Conservation (phyloP, 2,888 invertebrate genomes). For the Aplocera efformata region DNA sequence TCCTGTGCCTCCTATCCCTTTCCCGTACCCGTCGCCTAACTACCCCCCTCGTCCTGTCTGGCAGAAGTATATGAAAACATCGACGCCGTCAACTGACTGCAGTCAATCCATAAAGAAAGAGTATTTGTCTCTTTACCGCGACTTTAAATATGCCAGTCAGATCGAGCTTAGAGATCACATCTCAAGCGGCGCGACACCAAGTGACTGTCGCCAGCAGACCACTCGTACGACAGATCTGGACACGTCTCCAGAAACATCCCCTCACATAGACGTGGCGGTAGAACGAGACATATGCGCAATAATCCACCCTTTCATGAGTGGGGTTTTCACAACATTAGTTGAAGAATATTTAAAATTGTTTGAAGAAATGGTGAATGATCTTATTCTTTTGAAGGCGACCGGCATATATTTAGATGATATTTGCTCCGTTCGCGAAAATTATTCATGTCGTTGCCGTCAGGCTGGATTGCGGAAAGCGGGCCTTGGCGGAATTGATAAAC, state of each 20-base stretch:
- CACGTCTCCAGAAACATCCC: background rate
- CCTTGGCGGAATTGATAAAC: background rate
- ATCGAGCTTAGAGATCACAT: conserved; percentile 6
- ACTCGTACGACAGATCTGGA: background rate
- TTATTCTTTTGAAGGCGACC: conserved; percentile 12
- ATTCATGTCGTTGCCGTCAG: conserved; percentile 1
- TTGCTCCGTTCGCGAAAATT: conserved; percentile 4
- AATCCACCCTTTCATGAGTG: conserved; percentile 9
- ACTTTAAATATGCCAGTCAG: conserved; percentile 14
- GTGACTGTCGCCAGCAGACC: background rate
- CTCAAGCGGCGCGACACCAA: background rate
- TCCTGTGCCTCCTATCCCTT: conserved; percentile 10
- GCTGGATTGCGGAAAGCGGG: background rate
- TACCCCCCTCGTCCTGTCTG: background rate
- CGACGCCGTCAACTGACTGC: background rate
- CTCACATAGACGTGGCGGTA: background rate
- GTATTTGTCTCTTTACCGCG: conserved; percentile 11
- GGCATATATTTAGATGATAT: conserved; percentile 15
- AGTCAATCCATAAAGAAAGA: background rate
- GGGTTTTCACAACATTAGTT: conserved; percentile 8
- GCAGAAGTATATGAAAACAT: background rate
- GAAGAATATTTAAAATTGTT: conserved; percentile 14
- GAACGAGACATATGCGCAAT: conserved; percentile 11
- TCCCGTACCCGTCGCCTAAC: conserved; percentile 3
- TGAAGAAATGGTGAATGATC: conserved; percentile 14